These are phyloP conservation scores for Lacanobia oleracea DNA, from an alignment of 2,888 invertebrate species.

Conservation along the genomic window DNA sequence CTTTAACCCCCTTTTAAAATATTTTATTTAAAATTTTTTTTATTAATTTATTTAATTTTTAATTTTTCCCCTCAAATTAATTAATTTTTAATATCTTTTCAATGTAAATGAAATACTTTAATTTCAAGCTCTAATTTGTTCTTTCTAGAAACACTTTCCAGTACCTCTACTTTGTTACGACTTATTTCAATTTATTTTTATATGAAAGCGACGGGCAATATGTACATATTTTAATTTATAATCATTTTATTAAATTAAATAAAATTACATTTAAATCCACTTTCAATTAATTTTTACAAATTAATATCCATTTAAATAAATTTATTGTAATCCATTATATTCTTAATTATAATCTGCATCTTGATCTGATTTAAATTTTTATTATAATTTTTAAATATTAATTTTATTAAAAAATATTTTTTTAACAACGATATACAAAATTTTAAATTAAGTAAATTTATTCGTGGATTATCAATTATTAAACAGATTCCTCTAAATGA, in stretches of 20 bases:
- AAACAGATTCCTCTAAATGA: slow-evolving; percentile 93
- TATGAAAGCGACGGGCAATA: slow-evolving; percentile 95
- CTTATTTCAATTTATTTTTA: slow-evolving; percentile 92
- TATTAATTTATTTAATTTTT: too few species aligned
- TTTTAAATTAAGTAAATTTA: slow-evolving; percentile 88
- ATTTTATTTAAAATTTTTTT: too few species aligned
- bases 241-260: too few species aligned
- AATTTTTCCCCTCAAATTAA: too few species aligned
- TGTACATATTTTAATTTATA: slow-evolving; percentile 93
- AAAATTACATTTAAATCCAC: too few species aligned
- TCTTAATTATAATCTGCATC: slow-evolving; percentile 93
- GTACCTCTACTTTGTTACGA: slow-evolving; percentile 95
- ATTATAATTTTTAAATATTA: slow-evolving; percentile 83
- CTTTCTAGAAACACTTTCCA: slow-evolving; percentile 93
- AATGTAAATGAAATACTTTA: too few species aligned
- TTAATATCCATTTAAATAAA: too few species aligned
- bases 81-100: too few species aligned
- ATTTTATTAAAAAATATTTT: slow-evolving; percentile 85
- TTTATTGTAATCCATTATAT: too few species aligned
- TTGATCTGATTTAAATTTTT: slow-evolving; percentile 92
- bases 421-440: slow-evolving; percentile 87
- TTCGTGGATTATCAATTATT: slow-evolving; percentile 92
- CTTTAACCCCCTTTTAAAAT: too few species aligned
- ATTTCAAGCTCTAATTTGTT: too few species aligned
- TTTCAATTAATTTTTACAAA: too few species aligned